Evolutionary conservation across 2,113 vertebrate genomes (phyloP), one percentile per base, ranked within the genome.

Genomic region (Gymnogyps californianus): DNA sequence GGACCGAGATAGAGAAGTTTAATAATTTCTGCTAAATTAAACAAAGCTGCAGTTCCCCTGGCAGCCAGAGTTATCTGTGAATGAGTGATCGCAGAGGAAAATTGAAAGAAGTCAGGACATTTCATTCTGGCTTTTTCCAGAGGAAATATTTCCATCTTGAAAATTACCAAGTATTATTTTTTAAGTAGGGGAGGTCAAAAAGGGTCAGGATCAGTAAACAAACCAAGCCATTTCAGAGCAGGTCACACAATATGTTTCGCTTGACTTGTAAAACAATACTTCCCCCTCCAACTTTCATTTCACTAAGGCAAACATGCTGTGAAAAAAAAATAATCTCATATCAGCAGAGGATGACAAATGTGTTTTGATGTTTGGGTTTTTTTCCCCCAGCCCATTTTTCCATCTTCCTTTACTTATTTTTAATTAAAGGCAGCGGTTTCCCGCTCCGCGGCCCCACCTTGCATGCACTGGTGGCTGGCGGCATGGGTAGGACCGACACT

Each of bases 1-100:
- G 22, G 38, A 26, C 10, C 2, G 10, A 87, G 79, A 66, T 51
- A 69, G 25, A 75, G 52, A 76, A 59, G 44, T 40, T 65, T 59
- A 69, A 88, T 81, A 65, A 51, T 79, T 90, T 78, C 83, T 54
- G 44, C 11, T 83, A 36, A 85, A 54, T 85, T 67, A 72, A 89
- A 85, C 42, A 52, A 72, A 58, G 34, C 81, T 64, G 59, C 70
- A 14, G 47, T 20, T 89, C 59, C 47, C 29, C 69, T 22, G 61
- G 46, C 76, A 86, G 59, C 58, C 57, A 24, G 58, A 46, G 81
- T 31, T 38, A 49, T 38, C 78, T 38, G 40, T 3, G n/a, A 76
- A 66, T 16, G 71, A 87, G 25, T 7, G 38, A 59, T 3, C 21
- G 62, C 70, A 79, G 71, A 54, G 65, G 13, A 38, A 40, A 72